A percentile compares a stretch with the other conserved stretches of the same genome.
Conservation (phyloP, 2,113 vertebrate genomes). For the Dromas ardeola region DNA sequence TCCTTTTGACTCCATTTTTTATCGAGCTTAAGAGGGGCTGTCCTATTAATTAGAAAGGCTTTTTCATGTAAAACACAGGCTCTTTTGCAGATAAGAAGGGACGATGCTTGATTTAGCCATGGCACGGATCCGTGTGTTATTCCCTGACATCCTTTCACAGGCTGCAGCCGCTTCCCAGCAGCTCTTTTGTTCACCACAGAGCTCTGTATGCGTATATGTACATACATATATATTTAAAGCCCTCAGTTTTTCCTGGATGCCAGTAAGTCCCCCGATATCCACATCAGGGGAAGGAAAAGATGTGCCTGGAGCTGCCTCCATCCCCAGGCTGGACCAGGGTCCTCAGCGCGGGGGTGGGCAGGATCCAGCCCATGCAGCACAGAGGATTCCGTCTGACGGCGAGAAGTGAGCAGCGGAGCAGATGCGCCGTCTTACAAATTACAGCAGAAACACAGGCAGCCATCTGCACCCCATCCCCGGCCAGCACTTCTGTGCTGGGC, state of each 20-base stretch:
- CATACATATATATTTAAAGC: background rate
- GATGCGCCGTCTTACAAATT: constrained; percentile 42
- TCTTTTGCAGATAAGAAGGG: constrained; percentile 36
- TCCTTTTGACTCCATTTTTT: constrained; percentile 50
- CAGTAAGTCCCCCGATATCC: background rate
- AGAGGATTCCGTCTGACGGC: constrained; percentile 46
- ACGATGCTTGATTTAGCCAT: background rate
- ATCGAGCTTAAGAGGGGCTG: constrained; percentile 34
- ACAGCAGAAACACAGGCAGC: constrained; percentile 57
- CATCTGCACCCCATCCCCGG: constrained; percentile 39
- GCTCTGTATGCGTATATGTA: background rate
- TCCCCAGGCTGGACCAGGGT: background rate
- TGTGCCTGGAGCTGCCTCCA: background rate
- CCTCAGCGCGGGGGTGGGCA: background rate
- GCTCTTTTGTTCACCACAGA: constrained; percentile 13
- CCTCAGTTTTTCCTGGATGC: background rate
- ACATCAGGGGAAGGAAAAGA: background rate
- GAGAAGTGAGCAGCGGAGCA: constrained; percentile 67
- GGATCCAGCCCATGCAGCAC: background rate
- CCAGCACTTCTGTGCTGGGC: background rate
- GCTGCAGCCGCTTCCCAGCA: constrained; percentile 1
- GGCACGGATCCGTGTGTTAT: background rate
- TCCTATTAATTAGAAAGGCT: constrained; percentile 57
- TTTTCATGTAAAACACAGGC: constrained; percentile 53
- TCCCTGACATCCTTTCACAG: constrained; percentile 9